phyloP scores from a whole-genome alignment of 2,113 vertebrate species.

The Montifringilla adamsi region DNA sequence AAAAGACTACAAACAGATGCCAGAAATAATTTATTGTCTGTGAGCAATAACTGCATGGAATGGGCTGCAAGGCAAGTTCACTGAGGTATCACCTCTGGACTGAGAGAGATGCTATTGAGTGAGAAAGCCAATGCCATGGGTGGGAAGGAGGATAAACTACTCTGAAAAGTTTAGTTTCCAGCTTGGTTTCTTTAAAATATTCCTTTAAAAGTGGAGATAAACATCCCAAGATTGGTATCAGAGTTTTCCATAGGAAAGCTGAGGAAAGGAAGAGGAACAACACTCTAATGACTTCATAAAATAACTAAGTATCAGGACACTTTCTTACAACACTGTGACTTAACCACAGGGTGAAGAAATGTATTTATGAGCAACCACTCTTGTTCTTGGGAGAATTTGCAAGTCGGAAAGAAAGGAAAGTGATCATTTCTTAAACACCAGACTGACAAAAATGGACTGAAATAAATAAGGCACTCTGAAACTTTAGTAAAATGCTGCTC shows the following conservation, averaged over 20 bases:
- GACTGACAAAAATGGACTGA: not conserved
- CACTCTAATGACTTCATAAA: not conserved
- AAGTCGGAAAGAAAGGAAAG: not conserved
- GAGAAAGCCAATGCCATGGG: not conserved
- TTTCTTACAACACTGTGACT: not conserved
- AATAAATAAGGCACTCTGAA: not conserved
- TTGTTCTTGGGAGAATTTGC: not conserved
- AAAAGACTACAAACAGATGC: not conserved
- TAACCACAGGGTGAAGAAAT: not conserved
- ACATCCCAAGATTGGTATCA: not conserved
- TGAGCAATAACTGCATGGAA: not conserved
- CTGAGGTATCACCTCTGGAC: not conserved
- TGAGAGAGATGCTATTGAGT: not conserved
- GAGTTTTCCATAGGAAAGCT: not conserved
- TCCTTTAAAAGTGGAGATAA: not conserved
- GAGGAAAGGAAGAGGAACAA: not conserved
- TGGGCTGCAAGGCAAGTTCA: not conserved
- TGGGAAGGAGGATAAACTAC: not conserved
- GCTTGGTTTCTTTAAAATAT: not conserved
- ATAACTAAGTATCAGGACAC: not conserved
- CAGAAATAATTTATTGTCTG: not conserved
- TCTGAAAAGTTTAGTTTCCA: not conserved
- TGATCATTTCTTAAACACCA: not conserved
- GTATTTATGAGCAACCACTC: accelerated
- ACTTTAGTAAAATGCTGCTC: not conserved